Base-by-base conservation (phyloP, 2,113 vertebrate species). In the Cepphus grylle region DNA sequence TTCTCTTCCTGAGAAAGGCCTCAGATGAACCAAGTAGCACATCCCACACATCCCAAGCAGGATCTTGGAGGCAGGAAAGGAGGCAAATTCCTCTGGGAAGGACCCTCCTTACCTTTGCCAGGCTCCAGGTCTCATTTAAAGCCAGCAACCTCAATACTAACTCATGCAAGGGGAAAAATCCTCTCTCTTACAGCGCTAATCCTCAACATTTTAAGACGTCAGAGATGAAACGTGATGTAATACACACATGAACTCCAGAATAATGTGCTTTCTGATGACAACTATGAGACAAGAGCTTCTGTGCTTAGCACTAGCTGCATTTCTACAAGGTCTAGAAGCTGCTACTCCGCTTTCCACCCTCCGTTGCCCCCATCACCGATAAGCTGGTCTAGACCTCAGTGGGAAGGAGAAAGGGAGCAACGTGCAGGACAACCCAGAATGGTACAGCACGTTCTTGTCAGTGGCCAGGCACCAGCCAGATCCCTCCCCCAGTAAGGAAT, bases 391-490 rank as follows among this genome's bases (percentile, higher is more conserved):
- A 40, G 61, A 49, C 11, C 67, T 43, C n/a, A 8, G 38, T 3
- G 29, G 81, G 59, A 79, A 67, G n/a, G 20, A 42, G 47, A 45
- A 49, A 11, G 32, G 40, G 29, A 90, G 16, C 25, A 50, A 25
- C 0, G 3, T 45, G 74, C 2, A 0, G 56, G 52, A 47, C 55
- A 10, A 22, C 2, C 2, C 0, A 2, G 82, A 65, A 38, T 1
- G 5, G 78, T 30, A 87, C 66, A 79, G 78, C 65, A 73, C 0
- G 11, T 74, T 43, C 81, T 81, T 79, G 58, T 84, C 83, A 62
- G 49, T 8, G 29, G 52, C 73, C 4, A 8, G 69, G 74, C 61
- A 79, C 56, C 49, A 55, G 79, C n/a, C 76, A 87, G 63, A 49
- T 21, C 92, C 59, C 56, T 74, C n/a, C 77, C 56, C 67, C 62